Conservation (phyloP, 2,113 vertebrate species). For the Turdus rufiventris region DNA sequence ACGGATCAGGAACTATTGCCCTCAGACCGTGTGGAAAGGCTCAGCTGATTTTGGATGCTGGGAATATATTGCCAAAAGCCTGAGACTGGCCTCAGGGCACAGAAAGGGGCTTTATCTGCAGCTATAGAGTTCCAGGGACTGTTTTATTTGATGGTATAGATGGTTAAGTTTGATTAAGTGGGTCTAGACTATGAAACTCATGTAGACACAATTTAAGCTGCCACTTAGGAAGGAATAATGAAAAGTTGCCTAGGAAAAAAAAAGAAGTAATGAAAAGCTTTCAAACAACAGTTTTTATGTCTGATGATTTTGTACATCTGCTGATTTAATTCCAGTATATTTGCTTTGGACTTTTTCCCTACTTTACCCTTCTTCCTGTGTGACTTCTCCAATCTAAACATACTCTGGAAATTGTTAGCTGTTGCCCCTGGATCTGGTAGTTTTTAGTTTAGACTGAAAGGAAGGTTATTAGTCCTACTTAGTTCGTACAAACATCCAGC, state of each 20-base stretch:
- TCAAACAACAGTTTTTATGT: background rate
- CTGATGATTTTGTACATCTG: constrained; percentile 20
- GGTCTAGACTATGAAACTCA: background rate
- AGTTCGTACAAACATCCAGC: background rate
- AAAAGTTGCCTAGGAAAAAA: background rate
- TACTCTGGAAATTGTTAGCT: constrained; percentile 24
- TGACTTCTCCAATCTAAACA: constrained; percentile 33
- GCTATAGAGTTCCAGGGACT: background rate
- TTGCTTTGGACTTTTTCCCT: constrained; percentile 15
- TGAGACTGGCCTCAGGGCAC: background rate
- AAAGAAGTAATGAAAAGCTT: background rate
- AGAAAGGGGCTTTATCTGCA: background rate
- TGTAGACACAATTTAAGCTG: background rate
- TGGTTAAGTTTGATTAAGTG: background rate
- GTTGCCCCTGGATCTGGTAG: constrained; percentile 1
- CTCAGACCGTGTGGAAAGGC: background rate
- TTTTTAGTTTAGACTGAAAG: constrained; percentile 4
- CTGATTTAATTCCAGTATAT: background rate
- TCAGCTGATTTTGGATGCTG: background rate
- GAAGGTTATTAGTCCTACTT: background rate
- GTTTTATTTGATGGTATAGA: background rate
- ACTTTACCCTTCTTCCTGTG: constrained; percentile 28
- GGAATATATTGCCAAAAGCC: background rate
- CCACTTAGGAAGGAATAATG: background rate
- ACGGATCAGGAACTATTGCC: background rate